Evolutionary conservation across 2,113 vertebrate genomes (phyloP).

Genomic region (Terrapene triunguis): DNA sequence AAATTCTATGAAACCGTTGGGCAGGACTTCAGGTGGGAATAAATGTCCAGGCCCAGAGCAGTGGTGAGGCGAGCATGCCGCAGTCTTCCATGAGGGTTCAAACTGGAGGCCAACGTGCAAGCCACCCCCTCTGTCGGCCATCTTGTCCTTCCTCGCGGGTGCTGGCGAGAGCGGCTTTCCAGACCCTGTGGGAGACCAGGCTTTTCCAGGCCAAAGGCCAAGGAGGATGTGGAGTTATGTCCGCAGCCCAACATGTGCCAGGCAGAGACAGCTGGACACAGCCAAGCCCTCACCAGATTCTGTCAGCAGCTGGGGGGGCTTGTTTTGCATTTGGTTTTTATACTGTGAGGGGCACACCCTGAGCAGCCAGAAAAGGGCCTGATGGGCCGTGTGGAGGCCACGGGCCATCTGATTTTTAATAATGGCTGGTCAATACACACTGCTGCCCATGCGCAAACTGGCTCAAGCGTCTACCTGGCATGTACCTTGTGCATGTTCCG

Average conservation of each 20-base stretch:
- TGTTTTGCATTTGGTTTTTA: not conserved
- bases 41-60: not conserved
- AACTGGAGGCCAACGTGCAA: not conserved
- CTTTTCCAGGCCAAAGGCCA: not conserved
- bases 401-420: not conserved
- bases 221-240: not conserved
- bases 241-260: not conserved
- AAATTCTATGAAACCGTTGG: conserved; percentile 97
- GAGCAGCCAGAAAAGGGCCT: not conserved
- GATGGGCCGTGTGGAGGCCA: not conserved
- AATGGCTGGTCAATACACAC: not conserved
- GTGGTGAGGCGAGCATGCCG: not conserved
- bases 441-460: not conserved
- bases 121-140: not conserved
- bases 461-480: not conserved
- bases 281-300: not conserved
- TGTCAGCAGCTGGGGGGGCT: not conserved
- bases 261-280: not conserved
- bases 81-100: not conserved
- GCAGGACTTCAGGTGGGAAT: conserved; percentile 97
- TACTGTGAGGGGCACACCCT: not conserved
- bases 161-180: not conserved
- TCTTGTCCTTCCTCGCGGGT: not conserved
- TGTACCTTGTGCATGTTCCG: not conserved
- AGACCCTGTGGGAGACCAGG: not conserved